A percentile compares a stretch with the other conserved stretches of the same genome.
phyloP scores from a whole-genome alignment of 2,113 vertebrate species.

The Megaceryle torquata region DNA sequence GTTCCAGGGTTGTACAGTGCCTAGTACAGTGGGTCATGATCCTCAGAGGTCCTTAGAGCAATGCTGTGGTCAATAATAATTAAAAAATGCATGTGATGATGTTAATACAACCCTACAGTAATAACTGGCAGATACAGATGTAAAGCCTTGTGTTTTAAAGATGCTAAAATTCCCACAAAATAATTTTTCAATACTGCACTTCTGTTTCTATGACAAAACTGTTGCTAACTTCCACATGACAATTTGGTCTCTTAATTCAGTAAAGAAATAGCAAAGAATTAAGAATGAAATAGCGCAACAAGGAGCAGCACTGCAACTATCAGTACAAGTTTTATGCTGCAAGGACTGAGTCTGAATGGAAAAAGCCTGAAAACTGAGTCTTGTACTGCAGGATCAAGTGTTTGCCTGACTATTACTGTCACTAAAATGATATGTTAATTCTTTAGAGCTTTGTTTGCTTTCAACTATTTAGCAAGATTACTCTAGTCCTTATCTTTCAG shows the following conservation, averaged over 20 bases:
- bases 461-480: neutral
- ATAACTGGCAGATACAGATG: neutral
- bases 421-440: neutral
- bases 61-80: neutral
- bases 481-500: neutral
- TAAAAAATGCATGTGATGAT: neutral
- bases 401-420: neutral
- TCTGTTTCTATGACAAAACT: slow-evolving; percentile 5
- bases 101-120: neutral
- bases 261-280: neutral
- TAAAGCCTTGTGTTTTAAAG: neutral
- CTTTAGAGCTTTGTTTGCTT: neutral
- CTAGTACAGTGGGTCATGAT: neutral
- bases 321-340: neutral
- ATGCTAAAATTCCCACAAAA: neutral
- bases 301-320: neutral
- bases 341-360: neutral
- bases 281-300: neutral
- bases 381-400: neutral
- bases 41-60: neutral
- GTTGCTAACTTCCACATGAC: neutral
- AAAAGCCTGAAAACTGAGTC: neutral
- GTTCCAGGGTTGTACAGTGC: neutral
- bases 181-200: neutral
- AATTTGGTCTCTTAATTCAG: slow-evolving; percentile 1